Evolutionary conservation across 2,797 vertebrate genomes (phyloP), one percentile per base, ranked within the genome.

Genomic region (Sebastiscus albofasciatus): DNA sequence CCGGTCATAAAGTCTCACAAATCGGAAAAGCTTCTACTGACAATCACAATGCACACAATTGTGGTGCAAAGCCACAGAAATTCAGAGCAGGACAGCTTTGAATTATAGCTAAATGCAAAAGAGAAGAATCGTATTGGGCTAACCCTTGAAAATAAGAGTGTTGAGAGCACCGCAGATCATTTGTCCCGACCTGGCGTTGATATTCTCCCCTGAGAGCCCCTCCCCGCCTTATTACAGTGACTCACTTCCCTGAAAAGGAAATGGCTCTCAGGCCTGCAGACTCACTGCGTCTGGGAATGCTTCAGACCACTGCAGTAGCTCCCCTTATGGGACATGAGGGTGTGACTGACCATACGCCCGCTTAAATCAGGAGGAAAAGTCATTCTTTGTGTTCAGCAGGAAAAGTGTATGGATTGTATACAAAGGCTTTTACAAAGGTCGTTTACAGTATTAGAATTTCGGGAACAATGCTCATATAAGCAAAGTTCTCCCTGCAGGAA

Each of bases 201-300:
- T 89, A 79, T 83, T 59, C 81, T 93, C 90, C 91, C 87, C 33
- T 36, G 87, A 90, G 92, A 90, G 79, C 86, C 88, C 89, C 94
- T 94, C 93, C 92, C 90, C 87, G 89, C 87, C 92, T 94, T 89
- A 93, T 94, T 92, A 86, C 88, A 83, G 83, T 95, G 94, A 96
- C 85, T 96, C 95, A 95, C 90, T 93, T 92, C 90, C 92, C 90
- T 82, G 88, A 92, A 82, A 93, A 95, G 92, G 94, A 95, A 95
- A 94, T 92, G 87, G 78, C 86, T 93, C 90, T 93, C 84, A 89
- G 88, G 87, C 79, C 77, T 91, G 90, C 84, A 90, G 87, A 90
- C 89, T 90, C 77, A 80, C 86, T 92, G 77, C 33, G 91, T 94
- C 94, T 94, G 92, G 92, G 90, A 95, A 91, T 90, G 90, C 85